Percentiles rank a stretch among this genome's conserved stretches.
phyloP scores from a whole-genome alignment of 2,797 vertebrate species.

The Sorex maritimensis region DNA sequence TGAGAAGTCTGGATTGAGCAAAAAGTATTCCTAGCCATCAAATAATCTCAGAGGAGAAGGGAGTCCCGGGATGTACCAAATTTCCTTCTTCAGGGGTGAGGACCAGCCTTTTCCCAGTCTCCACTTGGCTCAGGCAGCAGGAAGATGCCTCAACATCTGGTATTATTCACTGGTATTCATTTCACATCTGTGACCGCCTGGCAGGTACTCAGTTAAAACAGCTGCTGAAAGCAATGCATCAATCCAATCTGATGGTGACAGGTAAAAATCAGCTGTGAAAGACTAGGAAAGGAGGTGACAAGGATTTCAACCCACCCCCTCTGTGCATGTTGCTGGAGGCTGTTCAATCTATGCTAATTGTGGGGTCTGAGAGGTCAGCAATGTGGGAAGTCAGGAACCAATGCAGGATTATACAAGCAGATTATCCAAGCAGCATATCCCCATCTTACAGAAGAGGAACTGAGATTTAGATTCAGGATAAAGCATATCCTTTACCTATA shows the following conservation, averaged over 20 bases:
- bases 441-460: too few species aligned
- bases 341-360: neutral
- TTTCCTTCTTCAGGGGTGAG: neutral
- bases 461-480: too few species aligned
- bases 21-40: neutral
- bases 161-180: constrained; percentile 26
- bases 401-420: too few species aligned
- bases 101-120: neutral
- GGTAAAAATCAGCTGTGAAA: constrained; percentile 64
- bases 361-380: neutral
- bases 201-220: constrained; percentile 86
- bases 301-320: neutral
- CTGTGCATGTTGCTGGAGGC: neutral
- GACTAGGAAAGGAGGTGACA: constrained; percentile 62
- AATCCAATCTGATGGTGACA: constrained; percentile 72
- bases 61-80: neutral
- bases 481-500: too few species aligned
- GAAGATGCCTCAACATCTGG: neutral
- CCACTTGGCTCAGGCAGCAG: constrained; percentile 2
- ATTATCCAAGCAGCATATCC: too few species aligned
- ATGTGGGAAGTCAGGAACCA: too few species aligned
- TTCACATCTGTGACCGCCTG: constrained; percentile 81
- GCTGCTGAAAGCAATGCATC: constrained; percentile 85
- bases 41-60: neutral
- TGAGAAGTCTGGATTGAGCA: neutral